A percentile compares a stretch with the other conserved stretches of the same genome.
These are phyloP conservation scores for Chelon labrosus DNA, from an alignment of 2,797 vertebrate species.

Conservation along the genomic window DNA sequence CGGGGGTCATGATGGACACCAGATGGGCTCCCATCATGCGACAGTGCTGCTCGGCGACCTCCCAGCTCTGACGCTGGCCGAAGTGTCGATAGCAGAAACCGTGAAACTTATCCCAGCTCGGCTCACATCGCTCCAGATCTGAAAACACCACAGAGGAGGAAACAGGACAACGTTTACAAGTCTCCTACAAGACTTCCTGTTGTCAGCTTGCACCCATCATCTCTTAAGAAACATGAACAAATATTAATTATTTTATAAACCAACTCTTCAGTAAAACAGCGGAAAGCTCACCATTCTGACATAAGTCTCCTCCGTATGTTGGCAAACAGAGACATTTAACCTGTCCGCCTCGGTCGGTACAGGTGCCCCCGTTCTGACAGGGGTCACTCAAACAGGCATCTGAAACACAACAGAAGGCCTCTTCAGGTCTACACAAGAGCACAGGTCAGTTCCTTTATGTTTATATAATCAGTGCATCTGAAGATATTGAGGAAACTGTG, in stretches of 20 bases:
- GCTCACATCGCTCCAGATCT: constrained; percentile 90
- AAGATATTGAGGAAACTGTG: neutral
- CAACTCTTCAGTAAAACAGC: neutral
- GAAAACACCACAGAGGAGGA: constrained; percentile 35
- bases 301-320: constrained; percentile 90
- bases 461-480: neutral
- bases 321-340: constrained; percentile 91
- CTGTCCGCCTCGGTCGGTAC: constrained; percentile 80
- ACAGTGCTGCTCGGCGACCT: constrained; percentile 93
- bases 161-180: neutral
- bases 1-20: constrained; percentile 91
- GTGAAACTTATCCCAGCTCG: constrained; percentile 93
- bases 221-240: neutral
- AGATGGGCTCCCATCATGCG: constrained; percentile 90
- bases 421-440: constrained; percentile 16
- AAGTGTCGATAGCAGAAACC: constrained; percentile 95
- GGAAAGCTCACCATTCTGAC: constrained; percentile 87
- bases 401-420: constrained; percentile 76
- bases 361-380: constrained; percentile 95
- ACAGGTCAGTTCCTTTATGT: neutral
- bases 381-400: constrained; percentile 90
- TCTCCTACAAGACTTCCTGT: no score
- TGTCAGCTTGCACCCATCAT: neutral
- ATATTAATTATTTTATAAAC: no score
- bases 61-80: constrained; percentile 91